Conservation (phyloP, 2,113 vertebrate species). For the Chroicocephalus ridibundus region DNA sequence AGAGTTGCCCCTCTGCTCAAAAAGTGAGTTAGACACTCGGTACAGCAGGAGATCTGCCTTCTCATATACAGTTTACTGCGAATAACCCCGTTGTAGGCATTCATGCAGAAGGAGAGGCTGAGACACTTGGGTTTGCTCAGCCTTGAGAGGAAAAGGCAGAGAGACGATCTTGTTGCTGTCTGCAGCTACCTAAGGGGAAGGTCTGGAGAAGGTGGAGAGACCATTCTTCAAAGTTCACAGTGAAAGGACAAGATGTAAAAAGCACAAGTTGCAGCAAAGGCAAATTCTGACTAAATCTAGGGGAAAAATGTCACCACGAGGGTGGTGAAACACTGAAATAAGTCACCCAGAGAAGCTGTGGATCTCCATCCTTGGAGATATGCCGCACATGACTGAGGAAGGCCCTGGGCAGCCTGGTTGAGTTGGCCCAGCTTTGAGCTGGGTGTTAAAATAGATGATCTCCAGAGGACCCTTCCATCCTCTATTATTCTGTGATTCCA, state of each 20-base stretch:
- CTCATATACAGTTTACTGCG: not conserved
- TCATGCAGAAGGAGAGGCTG: not conserved
- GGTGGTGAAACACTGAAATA: not conserved
- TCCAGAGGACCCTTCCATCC: not conserved
- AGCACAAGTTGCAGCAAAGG: not conserved
- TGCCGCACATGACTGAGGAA: not conserved
- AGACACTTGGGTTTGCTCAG: not conserved
- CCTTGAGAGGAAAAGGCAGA: not conserved
- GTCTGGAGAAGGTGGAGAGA: not conserved
- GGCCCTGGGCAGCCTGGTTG: not conserved
- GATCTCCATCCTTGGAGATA: not conserved
- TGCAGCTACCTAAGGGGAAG: not conserved
- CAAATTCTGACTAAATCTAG: not conserved
- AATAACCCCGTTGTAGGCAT: fast-evolving
- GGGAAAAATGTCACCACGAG: not conserved
- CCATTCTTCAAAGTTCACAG: not conserved
- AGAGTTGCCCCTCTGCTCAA: not conserved
- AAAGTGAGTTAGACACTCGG: not conserved
- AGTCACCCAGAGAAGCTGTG: not conserved
- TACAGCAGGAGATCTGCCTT: not conserved
- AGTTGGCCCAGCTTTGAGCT: not conserved
- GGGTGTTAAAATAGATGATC: not conserved
- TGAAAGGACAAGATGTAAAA: not conserved
- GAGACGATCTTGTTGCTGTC: not conserved
- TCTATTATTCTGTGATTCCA: not conserved